These are phyloP conservation scores for Drosophila pseudoobscura DNA, from an alignment of 1,140 invertebrate species.

Conservation along the genomic window DNA sequence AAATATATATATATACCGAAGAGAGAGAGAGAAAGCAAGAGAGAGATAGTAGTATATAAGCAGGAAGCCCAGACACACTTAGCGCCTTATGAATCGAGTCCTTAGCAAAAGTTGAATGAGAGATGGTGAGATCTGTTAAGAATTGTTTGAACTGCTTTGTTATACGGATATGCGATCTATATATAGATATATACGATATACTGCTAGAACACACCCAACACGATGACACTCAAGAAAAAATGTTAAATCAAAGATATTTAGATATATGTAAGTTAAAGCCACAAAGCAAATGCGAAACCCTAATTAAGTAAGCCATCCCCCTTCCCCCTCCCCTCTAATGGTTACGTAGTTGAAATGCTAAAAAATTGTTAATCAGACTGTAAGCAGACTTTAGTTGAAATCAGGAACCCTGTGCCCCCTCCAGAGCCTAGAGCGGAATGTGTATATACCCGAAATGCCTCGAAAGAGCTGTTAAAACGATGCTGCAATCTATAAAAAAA, in stretches of 20 bases:
- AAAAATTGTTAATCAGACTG: slow-evolving; percentile 29
- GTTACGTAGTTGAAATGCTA: slow-evolving; percentile 46
- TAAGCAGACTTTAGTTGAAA: slow-evolving; percentile 50
- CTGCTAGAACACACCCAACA: slow-evolving; percentile 15
- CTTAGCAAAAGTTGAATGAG: slow-evolving; percentile 44
- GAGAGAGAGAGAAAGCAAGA: slow-evolving; percentile 26
- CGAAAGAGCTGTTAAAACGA: slow-evolving; percentile 13
- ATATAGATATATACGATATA: slow-evolving; percentile 17
- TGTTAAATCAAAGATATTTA: slow-evolving; percentile 79
- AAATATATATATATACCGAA: slow-evolving; percentile 25
- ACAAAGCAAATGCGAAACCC: slow-evolving; percentile 22
- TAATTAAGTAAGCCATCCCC: slow-evolving; percentile 14
- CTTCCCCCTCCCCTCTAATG: slow-evolving; percentile 4
- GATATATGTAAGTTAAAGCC: slow-evolving; percentile 33
- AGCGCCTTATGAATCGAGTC: slow-evolving; percentile 75
- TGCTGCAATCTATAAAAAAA: slow-evolving; percentile 16
- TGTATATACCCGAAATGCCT: slow-evolving; percentile 29
- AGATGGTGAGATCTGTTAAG: slow-evolving; percentile 33
- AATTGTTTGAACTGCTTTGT: slow-evolving; percentile 71
- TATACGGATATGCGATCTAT: slow-evolving; percentile 30
- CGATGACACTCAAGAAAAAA: slow-evolving; percentile 67
- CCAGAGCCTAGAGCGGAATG: background rate
- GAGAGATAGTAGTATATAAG: slow-evolving; percentile 25
- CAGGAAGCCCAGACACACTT: slow-evolving; percentile 39
- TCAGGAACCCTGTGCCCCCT: slow-evolving; percentile 4